These are phyloP conservation scores for Dicrostonyx torquatus DNA, from an alignment of 2,797 vertebrate genomes.

Conservation along the genomic window DNA sequence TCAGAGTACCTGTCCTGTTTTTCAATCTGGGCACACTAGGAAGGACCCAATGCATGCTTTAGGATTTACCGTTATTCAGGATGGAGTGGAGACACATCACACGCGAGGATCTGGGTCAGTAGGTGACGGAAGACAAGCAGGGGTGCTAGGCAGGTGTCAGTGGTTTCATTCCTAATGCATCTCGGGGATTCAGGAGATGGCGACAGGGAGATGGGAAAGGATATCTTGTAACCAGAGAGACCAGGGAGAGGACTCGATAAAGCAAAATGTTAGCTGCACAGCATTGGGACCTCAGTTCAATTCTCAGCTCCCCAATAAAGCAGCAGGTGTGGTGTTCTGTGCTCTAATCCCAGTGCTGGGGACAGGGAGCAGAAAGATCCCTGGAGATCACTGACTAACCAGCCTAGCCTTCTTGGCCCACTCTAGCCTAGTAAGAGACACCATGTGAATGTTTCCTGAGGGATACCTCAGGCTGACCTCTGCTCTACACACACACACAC, in stretches of 20 bases:
- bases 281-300: not conserved
- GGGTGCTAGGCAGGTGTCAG: not conserved
- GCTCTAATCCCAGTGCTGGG: not conserved
- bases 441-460: not conserved
- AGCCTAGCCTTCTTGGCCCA: not conserved
- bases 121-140: not conserved
- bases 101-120: not conserved
- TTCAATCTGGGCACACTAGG: not conserved
- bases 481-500: not conserved
- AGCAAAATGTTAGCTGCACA: not conserved
- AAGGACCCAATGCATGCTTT: not conserved
- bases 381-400: not conserved
- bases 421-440: not conserved
- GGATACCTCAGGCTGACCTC: not conserved
- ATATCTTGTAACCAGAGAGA: not conserved
- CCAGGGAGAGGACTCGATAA: not conserved
- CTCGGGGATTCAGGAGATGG: not conserved
- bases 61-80: not conserved
- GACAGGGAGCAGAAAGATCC: not conserved
- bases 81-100: not conserved
- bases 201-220: not conserved
- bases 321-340: not conserved
- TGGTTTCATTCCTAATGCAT: not conserved
- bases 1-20: not conserved
- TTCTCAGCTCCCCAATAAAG: not conserved